Evolutionary conservation across 2,888 invertebrate species (phyloP).

Genomic region (Tetramorium bicarinatum): DNA sequence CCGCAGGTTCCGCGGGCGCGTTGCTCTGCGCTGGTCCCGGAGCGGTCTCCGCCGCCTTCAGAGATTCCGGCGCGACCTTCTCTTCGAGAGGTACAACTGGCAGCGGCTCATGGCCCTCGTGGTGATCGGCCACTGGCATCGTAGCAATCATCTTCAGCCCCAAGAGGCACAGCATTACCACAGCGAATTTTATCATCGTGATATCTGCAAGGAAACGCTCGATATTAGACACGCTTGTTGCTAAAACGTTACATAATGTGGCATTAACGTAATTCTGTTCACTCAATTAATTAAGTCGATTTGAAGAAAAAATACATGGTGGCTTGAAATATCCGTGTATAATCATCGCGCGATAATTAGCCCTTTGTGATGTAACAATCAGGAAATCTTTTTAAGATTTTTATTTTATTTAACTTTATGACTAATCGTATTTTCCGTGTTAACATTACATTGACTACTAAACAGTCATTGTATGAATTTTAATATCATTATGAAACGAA

Average conservation of each 20-base stretch:
- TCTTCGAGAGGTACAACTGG: constrained; percentile 78
- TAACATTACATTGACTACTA: too few relatives aligned
- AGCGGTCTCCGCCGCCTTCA: constrained; percentile 72
- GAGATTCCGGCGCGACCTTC: constrained; percentile 66
- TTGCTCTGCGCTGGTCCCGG: constrained; percentile 61
- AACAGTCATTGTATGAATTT: too few relatives aligned
- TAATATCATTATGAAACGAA: too few relatives aligned
- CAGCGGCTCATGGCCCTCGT: constrained; percentile 63
- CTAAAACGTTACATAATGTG: neutral
- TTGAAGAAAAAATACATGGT: neutral
- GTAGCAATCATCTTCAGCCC: constrained; percentile 88
- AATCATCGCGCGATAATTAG: neutral
- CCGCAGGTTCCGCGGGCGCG: constrained; percentile 68
- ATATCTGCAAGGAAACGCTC: constrained; percentile 60
- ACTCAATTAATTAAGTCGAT: neutral
- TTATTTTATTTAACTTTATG: constrained; percentile 1
- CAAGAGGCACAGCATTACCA: constrained; percentile 87
- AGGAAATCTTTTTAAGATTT: neutral
- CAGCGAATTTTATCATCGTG: constrained; percentile 87
- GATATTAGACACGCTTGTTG: neutral
- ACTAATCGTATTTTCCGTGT: neutral
- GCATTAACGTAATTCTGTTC: neutral
- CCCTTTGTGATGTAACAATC: neutral
- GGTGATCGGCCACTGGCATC: constrained; percentile 89
- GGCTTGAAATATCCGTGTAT: neutral